These are phyloP conservation scores for Phrynosoma blainvillii DNA, from an alignment of 2,113 vertebrate genomes.

Conservation along the genomic window DNA sequence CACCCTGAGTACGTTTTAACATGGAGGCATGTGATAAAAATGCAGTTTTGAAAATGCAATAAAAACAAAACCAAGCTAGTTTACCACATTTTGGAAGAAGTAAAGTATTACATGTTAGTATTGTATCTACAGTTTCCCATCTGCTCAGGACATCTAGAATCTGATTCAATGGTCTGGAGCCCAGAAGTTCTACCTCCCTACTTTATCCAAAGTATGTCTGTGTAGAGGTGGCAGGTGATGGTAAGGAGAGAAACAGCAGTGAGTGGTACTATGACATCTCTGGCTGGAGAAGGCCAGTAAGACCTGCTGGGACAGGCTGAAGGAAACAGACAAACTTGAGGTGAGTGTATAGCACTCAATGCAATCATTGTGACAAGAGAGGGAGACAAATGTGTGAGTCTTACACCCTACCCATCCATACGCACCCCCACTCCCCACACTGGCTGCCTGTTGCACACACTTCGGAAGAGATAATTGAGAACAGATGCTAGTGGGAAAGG, in stretches of 20 bases:
- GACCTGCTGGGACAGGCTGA: background rate
- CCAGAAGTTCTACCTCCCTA: too few relatives aligned
- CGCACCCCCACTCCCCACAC: too few relatives aligned
- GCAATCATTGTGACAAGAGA: background rate
- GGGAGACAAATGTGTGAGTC: background rate
- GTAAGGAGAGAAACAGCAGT: background rate
- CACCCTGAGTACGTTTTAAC: background rate
- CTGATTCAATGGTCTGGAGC: background rate
- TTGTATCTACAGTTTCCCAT: too few relatives aligned
- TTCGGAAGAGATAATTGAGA: constrained; percentile 40
- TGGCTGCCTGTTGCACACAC: constrained; percentile 23
- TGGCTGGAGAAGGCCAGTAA: background rate
- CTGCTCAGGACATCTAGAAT: background rate
- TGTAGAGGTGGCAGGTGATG: background rate
- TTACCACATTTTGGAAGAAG: background rate
- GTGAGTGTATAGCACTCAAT: background rate
- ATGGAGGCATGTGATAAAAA: background rate
- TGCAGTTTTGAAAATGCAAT: background rate
- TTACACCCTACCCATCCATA: background rate
- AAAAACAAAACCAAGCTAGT: background rate
- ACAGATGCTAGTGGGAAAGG: constrained; percentile 28
- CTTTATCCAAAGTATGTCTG: background rate
- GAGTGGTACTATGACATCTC: background rate
- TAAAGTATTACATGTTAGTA: background rate
- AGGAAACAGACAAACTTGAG: background rate